A percentile compares a stretch with the other conserved stretches of the same genome.
phyloP scores from a whole-genome alignment of 2,888 invertebrate species.

The Apomyelois bistriatella region DNA sequence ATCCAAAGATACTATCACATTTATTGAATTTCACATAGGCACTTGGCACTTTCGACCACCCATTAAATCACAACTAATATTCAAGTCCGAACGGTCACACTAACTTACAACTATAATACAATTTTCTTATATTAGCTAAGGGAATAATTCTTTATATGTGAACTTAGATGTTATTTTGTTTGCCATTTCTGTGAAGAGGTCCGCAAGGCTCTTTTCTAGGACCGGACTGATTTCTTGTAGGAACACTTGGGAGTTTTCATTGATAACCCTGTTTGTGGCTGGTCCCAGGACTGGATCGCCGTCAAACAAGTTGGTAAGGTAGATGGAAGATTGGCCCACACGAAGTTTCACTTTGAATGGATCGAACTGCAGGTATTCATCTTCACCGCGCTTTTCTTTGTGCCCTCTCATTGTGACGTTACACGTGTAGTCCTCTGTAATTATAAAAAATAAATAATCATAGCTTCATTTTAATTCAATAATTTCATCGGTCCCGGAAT shows the following conservation, averaged over 20 bases:
- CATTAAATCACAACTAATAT: not conserved
- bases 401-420: slow-evolving; percentile 83
- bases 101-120: slow-evolving; percentile 16
- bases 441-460: not conserved
- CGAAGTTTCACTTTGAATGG: slow-evolving; percentile 82
- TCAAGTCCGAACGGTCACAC: slow-evolving; percentile 18
- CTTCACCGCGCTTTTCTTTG: slow-evolving; percentile 76
- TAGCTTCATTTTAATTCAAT: no score
- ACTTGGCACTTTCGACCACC: slow-evolving; percentile 13
- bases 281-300: slow-evolving; percentile 83
- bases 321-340: slow-evolving; percentile 80
- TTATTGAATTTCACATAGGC: slow-evolving; percentile 24
- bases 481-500: no score
- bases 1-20: slow-evolving; percentile 19
- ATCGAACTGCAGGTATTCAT: slow-evolving; percentile 81
- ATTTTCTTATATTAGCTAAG: slow-evolving; percentile 43
- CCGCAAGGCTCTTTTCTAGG: slow-evolving; percentile 81
- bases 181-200: slow-evolving; percentile 84
- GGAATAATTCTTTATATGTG: slow-evolving; percentile 85
- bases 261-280: slow-evolving; percentile 83
- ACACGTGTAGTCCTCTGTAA: slow-evolving; percentile 82
- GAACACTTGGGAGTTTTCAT: slow-evolving; percentile 83
- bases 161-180: slow-evolving; percentile 85
- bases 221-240: slow-evolving; percentile 84
- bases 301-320: slow-evolving; percentile 83